Evolutionary conservation across 1,140 invertebrate genomes (phyloP).

Genomic region (Hermetia illucens): DNA sequence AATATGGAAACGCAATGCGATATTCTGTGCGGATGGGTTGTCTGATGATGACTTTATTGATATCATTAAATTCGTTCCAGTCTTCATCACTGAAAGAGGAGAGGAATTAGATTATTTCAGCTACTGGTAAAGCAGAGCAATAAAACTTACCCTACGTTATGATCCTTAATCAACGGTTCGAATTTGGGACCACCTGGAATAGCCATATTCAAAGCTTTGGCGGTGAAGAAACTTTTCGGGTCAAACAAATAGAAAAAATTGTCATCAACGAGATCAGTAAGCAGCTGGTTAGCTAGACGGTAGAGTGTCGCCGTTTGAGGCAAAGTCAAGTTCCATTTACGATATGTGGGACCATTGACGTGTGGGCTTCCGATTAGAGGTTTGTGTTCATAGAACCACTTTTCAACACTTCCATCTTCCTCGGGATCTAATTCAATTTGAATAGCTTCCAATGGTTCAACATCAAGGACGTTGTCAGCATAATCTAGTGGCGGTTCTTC

Average conservation of each 20-base stretch:
- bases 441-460: slow-evolving; percentile 97
- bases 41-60: slow-evolving; percentile 99
- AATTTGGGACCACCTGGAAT: slow-evolving; percentile 99
- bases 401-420: slow-evolving; percentile 79
- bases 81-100: slow-evolving; percentile 80
- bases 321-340: slow-evolving; percentile 86
- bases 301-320: slow-evolving; percentile 97
- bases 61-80: slow-evolving; percentile 99
- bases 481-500: slow-evolving; percentile 99
- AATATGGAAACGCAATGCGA: slow-evolving; percentile 96
- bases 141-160: slow-evolving; percentile 65
- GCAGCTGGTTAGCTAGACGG: slow-evolving; percentile 91
- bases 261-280: slow-evolving; percentile 95
- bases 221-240: slow-evolving; percentile 98
- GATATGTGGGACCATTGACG: slow-evolving; percentile 95
- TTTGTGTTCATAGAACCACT: slow-evolving; percentile 99
- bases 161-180: slow-evolving; percentile 97
- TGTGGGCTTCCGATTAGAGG: slow-evolving; percentile 82
- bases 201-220: slow-evolving; percentile 99
- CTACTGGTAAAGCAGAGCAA: slow-evolving; percentile 1
- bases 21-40: slow-evolving; percentile 98
- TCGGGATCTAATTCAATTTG: slow-evolving; percentile 96
- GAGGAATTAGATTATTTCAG: neutral
- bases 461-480: slow-evolving; percentile 97
- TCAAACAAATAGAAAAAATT: slow-evolving; percentile 99